Evolutionary conservation across 2,888 invertebrate genomes (phyloP), one percentile per base, ranked within the genome.

Genomic region (Marronus borbonicus): DNA sequence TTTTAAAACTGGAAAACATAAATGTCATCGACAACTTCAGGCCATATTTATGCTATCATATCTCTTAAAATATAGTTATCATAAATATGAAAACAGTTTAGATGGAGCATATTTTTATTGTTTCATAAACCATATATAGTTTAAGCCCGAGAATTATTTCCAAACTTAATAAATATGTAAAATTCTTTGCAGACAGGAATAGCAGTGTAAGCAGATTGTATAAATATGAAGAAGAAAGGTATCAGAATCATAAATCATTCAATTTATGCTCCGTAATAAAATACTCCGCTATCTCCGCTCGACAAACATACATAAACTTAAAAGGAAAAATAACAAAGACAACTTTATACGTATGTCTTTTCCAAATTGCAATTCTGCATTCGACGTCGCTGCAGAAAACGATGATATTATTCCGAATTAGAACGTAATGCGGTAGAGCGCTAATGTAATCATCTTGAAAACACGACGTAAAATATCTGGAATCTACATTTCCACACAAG

Each of bases 201-300:
- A 31, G 31, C 31, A 14, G 31, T 31, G 64, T 5, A 66, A 8
- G 12, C 10, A 66, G 24, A 17, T 31, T 69, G n/a, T 12, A 28
- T 14, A n/a, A 52, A 50, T 10, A 52, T 12, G n/a, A 28, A 17
- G 17, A 17, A 17, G 58, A 20, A 72, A 55, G 17, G 58, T 58
- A 72, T 72, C 58, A 4, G 8, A 58, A n/a, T 17, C 70, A 58
- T 72, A 72, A 72, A 72, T 72, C 70, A 58, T 36, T 60, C 39
- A 72, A 2, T 72, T 72, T 72, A 72, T 58, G 70, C 36, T 17
- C 36, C 8, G 44, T 72, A 55, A 72, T 72, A 72, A 72, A 72
- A 72, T 58, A 39, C 39, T 58, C 14, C 17, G 58, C 70, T 72
- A 58, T 58, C 70, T 72, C 36, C 17, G 70, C 58, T 58, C 58